Evolutionary conservation across 2,888 invertebrate genomes (phyloP).

Genomic region (Cheilosia vernalis): DNA sequence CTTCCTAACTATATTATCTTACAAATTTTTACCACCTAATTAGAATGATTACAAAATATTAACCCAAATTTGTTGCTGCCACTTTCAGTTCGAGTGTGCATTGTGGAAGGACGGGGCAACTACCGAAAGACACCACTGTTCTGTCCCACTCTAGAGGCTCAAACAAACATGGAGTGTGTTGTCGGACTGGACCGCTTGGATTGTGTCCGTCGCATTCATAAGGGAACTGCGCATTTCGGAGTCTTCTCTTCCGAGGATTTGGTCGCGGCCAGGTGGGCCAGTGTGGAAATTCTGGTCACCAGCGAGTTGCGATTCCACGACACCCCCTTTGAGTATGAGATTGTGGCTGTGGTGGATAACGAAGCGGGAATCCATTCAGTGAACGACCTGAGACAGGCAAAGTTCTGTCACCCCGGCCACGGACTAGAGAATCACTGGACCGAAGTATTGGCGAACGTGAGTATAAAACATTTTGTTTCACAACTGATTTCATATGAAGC

Average conservation of each 20-base stretch:
- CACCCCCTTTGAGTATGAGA: conserved; percentile 85
- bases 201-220: conserved; percentile 90
- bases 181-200: conserved; percentile 90
- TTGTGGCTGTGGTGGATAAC: conserved; percentile 88
- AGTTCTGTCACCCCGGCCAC: conserved; percentile 92
- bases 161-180: conserved; percentile 88
- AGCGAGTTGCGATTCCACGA: conserved; percentile 87
- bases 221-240: conserved; percentile 92
- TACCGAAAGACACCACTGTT: conserved; percentile 86
- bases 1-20: too few relatives aligned
- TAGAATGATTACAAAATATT: neutral
- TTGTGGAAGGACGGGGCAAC: conserved; percentile 87
- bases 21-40: too few relatives aligned
- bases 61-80: conserved; percentile 78
- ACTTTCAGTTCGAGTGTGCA: conserved; percentile 88
- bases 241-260: conserved; percentile 94
- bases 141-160: conserved; percentile 87
- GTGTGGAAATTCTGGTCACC: conserved; percentile 88
- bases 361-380: conserved; percentile 86
- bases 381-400: conserved; percentile 87
- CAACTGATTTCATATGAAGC: neutral
- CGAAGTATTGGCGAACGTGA: conserved; percentile 89
- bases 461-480: conserved; percentile 68
- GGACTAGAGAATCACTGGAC: conserved; percentile 90
- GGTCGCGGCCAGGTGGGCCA: conserved; percentile 88